These are phyloP conservation scores for Myocastor coypus DNA, from an alignment of 2,113 vertebrate species.

Conservation along the genomic window DNA sequence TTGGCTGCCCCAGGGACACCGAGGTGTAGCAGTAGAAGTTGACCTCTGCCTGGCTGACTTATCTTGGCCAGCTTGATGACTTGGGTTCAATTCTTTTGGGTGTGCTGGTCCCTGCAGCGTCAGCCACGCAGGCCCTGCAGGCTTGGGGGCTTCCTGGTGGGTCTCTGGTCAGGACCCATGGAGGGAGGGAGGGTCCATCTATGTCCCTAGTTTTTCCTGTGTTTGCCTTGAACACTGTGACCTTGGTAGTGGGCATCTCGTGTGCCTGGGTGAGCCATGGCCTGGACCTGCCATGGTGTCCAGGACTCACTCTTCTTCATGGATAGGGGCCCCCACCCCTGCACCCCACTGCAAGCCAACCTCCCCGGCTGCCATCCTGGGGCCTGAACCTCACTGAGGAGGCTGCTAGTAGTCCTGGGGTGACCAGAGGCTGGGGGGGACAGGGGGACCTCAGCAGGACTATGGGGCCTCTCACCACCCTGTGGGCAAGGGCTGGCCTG, in stretches of 20 bases:
- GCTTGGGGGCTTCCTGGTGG: not conserved
- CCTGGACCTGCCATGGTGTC: accelerated
- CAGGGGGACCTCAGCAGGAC: accelerated
- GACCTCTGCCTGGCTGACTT: not conserved
- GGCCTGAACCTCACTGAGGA: not conserved
- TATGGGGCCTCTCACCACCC: accelerated
- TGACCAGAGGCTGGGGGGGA: not conserved
- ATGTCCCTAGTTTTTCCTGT: accelerated
- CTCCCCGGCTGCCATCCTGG: not conserved
- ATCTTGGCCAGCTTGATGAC: accelerated
- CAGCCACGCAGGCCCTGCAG: not conserved
- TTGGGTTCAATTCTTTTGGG: not conserved
- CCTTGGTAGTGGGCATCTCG: accelerated
- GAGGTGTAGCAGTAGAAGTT: accelerated
- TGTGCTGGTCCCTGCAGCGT: too few species aligned
- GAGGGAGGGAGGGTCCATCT: not conserved
- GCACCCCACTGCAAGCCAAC: not conserved
- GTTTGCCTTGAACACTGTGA: not conserved
- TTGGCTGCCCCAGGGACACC: accelerated
- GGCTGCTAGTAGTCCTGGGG: not conserved
- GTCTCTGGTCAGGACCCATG: not conserved
- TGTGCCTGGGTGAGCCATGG: not conserved
- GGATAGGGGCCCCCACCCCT: not conserved
- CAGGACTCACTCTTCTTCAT: not conserved
- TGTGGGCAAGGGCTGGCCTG: not conserved